Percentiles rank a stretch among this genome's conserved stretches.
phyloP scores from a whole-genome alignment of 1,140 invertebrate species.

The Belonocnema kinseyi region DNA sequence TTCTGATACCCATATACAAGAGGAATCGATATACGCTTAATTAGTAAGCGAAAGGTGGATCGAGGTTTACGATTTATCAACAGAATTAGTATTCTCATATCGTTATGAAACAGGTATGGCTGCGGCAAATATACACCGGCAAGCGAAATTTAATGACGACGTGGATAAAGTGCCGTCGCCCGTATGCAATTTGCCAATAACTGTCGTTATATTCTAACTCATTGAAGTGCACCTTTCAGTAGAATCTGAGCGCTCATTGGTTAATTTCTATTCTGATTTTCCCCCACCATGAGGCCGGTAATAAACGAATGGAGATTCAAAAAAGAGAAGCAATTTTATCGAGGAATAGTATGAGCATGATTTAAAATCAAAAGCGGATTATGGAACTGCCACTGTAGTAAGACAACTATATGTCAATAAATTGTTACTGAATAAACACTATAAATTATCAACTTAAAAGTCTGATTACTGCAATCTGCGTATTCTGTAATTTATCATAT shows the following conservation, averaged over 20 bases:
- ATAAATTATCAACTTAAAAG: not conserved
- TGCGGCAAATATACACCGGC: constrained; percentile 47
- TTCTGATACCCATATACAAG: too few relatives aligned
- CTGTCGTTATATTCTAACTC: constrained; percentile 19
- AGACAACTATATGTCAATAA: not conserved
- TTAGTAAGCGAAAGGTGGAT: constrained; percentile 50
- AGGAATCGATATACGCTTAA: constrained; percentile 29
- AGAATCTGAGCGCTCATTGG: constrained; percentile 2
- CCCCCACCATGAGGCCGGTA: not conserved
- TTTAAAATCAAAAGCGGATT: constrained; percentile 13
- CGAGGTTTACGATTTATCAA: constrained; percentile 58
- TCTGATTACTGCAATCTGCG: not conserved
- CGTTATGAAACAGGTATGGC: constrained; percentile 57
- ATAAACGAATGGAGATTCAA: constrained; percentile 3
- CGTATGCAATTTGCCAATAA: constrained; percentile 28
- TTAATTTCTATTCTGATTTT: not conserved
- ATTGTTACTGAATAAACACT: not conserved
- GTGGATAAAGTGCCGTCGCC: constrained; percentile 46
- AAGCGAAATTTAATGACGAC: constrained; percentile 58
- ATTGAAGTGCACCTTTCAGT: not conserved
- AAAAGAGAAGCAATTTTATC: constrained; percentile 9
- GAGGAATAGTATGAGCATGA: not conserved
- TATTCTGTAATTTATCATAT: not conserved
- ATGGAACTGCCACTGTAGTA: not conserved
- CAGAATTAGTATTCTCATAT: constrained; percentile 45